Base-by-base conservation (phyloP, 2,113 vertebrate species). In the Halichoerus grypus region DNA sequence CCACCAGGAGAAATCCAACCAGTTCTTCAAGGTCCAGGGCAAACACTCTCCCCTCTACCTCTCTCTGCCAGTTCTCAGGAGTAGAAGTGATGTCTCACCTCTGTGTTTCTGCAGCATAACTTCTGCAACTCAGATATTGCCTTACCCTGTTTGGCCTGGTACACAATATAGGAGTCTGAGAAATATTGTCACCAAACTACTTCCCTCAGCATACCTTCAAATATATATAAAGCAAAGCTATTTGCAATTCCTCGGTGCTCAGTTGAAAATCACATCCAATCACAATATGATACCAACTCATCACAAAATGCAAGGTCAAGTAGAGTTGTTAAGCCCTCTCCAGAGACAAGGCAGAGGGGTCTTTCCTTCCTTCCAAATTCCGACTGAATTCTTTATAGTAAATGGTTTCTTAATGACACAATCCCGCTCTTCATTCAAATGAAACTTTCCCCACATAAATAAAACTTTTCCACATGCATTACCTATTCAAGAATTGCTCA, bases 1-100 rank as follows among this genome's bases (percentile, higher is more conserved):
- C 81, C 55, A 71, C 16, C 8, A 69, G 16, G 57, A 97, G 91
- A 98, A 96, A 97, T 72, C 88, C 76, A 97, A 97, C 92, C 97
- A 90, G 95, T 97, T 97, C 87, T 90, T 97, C 94, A 90, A 97
- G 95, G 46, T 76, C 49, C 80, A 69, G 59, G 24, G 51, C 86
- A 82, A 93, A 93, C 46, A 28, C 42, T 67, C 71, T 77, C 57
- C n/a, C 7, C 19, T 81, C 72, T 19, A 28, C 1, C 26, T 88
- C 61, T 76, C 72, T 57, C 31, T 11, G 55, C 86, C 72, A 85
- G 69, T 39, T 42, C 53, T 51, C 42, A 7, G 19, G 77, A 42
- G 67, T 4, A 74, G 36, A 92, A 87, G 4, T 46, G 36, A 86
- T 36, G 53, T 82, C 82, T 65, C 31, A 18, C 1, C 71, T 76